Conservation (phyloP, 2,888 invertebrate genomes). For the Blastobasis adustella region DNA sequence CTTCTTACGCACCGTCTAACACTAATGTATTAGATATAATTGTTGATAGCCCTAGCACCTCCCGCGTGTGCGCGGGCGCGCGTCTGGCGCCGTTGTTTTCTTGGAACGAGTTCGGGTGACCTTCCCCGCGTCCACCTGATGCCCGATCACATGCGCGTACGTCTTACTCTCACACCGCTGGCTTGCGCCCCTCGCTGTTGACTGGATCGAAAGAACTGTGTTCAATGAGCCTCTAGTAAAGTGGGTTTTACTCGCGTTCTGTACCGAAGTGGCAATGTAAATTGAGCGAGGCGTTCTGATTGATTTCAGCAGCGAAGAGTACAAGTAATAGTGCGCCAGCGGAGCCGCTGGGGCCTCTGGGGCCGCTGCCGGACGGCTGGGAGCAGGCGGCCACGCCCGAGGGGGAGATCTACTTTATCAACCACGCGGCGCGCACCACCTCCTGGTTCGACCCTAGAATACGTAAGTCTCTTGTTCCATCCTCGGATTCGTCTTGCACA, state of each 20-base stretch:
- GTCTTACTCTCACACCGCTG: constrained; percentile 34
- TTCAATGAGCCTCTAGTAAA: too few species aligned
- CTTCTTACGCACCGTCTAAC: too few species aligned
- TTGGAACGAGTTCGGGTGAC: constrained; percentile 53
- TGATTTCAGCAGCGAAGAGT: constrained; percentile 73
- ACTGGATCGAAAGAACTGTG: constrained; percentile 15
- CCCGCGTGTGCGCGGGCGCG: constrained; percentile 22
- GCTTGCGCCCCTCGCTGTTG: constrained; percentile 69
- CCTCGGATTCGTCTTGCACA: too few species aligned
- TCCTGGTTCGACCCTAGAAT: constrained; percentile 99
- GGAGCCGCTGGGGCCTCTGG: constrained; percentile 81
- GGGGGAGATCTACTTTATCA: constrained; percentile 92
- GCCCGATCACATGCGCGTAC: constrained; percentile 48
- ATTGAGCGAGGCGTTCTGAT: constrained; percentile 34
- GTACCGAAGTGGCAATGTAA: not conserved
- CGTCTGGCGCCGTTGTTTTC: constrained; percentile 54
- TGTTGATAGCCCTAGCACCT: not conserved
- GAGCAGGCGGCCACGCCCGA: constrained; percentile 90
- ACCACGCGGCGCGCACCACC: constrained; percentile 94
- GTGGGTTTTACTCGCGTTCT: not conserved
- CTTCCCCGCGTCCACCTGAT: constrained; percentile 52
- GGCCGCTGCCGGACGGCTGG: constrained; percentile 88
- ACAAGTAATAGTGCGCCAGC: constrained; percentile 66
- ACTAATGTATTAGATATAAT: not conserved
- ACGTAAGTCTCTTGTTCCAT: constrained; percentile 78